Percentiles rank a stretch among this genome's conserved stretches.
Evolutionary conservation across 2,797 vertebrate species (phyloP).

Genomic region (Coendou prehensilis): DNA sequence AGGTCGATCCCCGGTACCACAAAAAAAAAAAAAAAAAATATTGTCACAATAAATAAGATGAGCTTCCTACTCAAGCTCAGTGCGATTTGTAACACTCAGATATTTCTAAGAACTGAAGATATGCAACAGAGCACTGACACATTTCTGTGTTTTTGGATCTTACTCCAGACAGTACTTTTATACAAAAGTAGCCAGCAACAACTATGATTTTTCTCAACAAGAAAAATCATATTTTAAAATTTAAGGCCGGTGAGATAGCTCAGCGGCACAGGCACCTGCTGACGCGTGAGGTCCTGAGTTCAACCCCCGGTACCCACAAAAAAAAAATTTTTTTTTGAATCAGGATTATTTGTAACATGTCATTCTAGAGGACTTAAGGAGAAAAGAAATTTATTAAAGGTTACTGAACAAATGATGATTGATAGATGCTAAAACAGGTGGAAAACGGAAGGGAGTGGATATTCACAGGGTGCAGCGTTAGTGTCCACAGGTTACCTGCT

Average conservation of each 20-base stretch:
- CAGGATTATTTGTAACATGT: not conserved
- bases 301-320: too few species aligned
- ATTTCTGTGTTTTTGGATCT: not conserved
- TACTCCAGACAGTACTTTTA: not conserved
- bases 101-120: not conserved
- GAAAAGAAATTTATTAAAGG: slow-evolving; percentile 5
- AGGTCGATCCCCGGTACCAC: too few species aligned
- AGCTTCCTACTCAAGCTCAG: not conserved
- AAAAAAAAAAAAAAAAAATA: too few species aligned
- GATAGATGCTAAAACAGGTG: not conserved
- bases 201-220: not conserved
- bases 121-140: not conserved
- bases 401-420: not conserved
- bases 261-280: too few species aligned
- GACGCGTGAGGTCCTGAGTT: too few species aligned
- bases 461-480: not conserved
- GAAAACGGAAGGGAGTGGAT: not conserved
- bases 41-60: not conserved
- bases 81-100: not conserved
- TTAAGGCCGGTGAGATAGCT: not conserved
- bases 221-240: not conserved
- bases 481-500: not conserved
- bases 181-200: not conserved
- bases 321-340: not conserved
- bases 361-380: not conserved